Conservation (phyloP, 2,888 invertebrate genomes). For the Drosophila niveifrons region DNA sequence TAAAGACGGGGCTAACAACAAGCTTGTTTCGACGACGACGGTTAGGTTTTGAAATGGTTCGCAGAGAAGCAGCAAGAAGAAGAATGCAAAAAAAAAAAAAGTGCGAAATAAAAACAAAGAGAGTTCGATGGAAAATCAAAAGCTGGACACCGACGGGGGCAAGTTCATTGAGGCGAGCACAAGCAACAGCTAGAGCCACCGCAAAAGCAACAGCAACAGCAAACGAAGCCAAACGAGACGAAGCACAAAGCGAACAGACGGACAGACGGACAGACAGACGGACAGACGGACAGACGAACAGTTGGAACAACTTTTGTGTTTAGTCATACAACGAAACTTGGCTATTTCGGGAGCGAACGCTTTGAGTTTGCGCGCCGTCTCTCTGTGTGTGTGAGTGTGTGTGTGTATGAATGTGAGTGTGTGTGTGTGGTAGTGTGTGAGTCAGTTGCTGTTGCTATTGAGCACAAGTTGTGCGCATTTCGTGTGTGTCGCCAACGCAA, state of each 20-base stretch:
- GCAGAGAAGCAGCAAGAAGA: conserved; percentile 3
- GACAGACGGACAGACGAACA: conserved; percentile 4
- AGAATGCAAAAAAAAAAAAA: conserved; percentile 3
- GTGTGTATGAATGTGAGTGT: conserved; percentile 11
- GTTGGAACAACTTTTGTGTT: conserved; percentile 44
- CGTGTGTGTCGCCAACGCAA: conserved; percentile 58
- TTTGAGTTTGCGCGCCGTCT: conserved; percentile 51
- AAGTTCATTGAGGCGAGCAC: conserved; percentile 50
- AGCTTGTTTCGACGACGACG: conserved; percentile 31
- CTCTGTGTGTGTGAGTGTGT: conserved; percentile 11
- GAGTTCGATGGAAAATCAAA: conserved; percentile 49
- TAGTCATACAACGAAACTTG: conserved; percentile 69
- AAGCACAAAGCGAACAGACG: conserved; percentile 19
- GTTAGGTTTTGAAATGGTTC: conserved; percentile 55
- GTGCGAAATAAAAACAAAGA: conserved; percentile 10
- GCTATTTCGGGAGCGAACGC: conserved; percentile 75
- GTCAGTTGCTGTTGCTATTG: conserved; percentile 52
- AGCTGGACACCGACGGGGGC: conserved; percentile 30
- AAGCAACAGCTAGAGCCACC: conserved; percentile 8
- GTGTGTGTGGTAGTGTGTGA: conserved; percentile 42
- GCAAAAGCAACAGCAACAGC: conserved; percentile 8
- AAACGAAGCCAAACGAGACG: conserved; percentile 36
- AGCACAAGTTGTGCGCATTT: conserved; percentile 45
- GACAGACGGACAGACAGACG: conserved; percentile 8
- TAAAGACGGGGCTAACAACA: neutral